Percentiles rank a stretch among this genome's conserved stretches.
phyloP scores from a whole-genome alignment of 2,113 vertebrate genomes.

The Oreotrochilus melanogaster region DNA sequence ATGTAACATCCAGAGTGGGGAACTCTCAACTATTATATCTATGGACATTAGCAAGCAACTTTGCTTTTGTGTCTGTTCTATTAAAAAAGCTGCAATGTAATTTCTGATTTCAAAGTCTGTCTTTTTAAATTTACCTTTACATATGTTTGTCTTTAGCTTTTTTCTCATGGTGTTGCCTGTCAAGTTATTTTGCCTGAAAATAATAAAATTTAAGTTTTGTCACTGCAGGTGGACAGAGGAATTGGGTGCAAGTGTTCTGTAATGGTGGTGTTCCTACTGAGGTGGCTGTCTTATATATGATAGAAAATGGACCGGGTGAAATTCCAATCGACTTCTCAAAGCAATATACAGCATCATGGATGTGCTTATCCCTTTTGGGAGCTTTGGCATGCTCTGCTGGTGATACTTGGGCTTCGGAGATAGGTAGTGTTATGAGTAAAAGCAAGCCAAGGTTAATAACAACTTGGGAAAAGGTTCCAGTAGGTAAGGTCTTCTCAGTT shows the following conservation, averaged over 20 bases:
- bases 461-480: slow-evolving; percentile 91
- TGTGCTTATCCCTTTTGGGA: slow-evolving; percentile 94
- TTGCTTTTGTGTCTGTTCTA: background rate
- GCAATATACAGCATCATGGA: slow-evolving; percentile 94
- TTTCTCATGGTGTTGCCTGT: background rate
- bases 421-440: slow-evolving; percentile 88
- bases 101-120: background rate
- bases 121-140: background rate
- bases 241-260: slow-evolving; percentile 96
- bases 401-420: slow-evolving; percentile 96
- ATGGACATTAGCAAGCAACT: background rate
- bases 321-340: slow-evolving; percentile 91
- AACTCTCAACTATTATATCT: background rate
- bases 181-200: background rate
- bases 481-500: slow-evolving; percentile 81
- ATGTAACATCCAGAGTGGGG: background rate
- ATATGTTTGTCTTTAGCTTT: background rate
- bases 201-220: background rate
- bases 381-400: slow-evolving; percentile 90
- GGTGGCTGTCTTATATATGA: slow-evolving; percentile 94
- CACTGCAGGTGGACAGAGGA: slow-evolving; percentile 90
- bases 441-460: slow-evolving; percentile 90
- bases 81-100: background rate
- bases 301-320: slow-evolving; percentile 95
- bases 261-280: slow-evolving; percentile 94